These are phyloP conservation scores for Cochlearius cochlearius DNA, from an alignment of 2,113 vertebrate genomes.

Conservation along the genomic window DNA sequence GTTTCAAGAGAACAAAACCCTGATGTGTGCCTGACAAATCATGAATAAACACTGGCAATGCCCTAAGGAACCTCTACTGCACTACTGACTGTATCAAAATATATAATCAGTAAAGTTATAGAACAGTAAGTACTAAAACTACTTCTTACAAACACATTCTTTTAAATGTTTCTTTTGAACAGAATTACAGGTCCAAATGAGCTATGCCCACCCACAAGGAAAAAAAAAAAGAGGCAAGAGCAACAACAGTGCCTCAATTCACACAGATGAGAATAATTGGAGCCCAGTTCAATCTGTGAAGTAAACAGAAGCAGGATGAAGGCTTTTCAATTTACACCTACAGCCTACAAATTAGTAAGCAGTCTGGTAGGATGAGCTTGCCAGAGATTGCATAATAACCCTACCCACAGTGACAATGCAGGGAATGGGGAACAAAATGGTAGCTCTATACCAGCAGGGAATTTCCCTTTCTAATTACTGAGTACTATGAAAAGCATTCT, in stretches of 20 bases:
- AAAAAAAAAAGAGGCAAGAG: slow-evolving; percentile 7
- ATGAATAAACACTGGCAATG: not conserved
- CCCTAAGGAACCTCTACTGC: not conserved
- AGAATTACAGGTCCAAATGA: slow-evolving; percentile 1
- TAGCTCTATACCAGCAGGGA: slow-evolving; percentile 23
- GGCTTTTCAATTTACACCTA: slow-evolving; percentile 58
- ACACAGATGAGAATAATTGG: slow-evolving; percentile 42
- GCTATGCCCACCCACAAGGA: slow-evolving; percentile 42
- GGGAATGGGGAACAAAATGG: not conserved
- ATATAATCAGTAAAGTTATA: not conserved
- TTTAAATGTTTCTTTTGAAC: not conserved
- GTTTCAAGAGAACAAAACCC: not conserved
- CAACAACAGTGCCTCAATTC: slow-evolving; percentile 49
- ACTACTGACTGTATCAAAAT: not conserved
- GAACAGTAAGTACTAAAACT: not conserved
- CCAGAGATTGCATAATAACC: slow-evolving; percentile 53
- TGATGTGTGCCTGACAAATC: not conserved
- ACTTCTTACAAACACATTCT: not conserved
- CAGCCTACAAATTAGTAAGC: slow-evolving; percentile 59
- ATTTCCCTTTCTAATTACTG: slow-evolving; percentile 52
- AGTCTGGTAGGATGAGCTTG: slow-evolving; percentile 34
- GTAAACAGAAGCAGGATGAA: slow-evolving; percentile 56
- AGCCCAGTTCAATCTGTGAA: slow-evolving; percentile 41
- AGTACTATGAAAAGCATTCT: not conserved
- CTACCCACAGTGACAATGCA: slow-evolving; percentile 18